A percentile compares a stretch with the other conserved stretches of the same genome.
phyloP scores from a whole-genome alignment of 2,113 vertebrate species.

The Alouatta palliata region DNA sequence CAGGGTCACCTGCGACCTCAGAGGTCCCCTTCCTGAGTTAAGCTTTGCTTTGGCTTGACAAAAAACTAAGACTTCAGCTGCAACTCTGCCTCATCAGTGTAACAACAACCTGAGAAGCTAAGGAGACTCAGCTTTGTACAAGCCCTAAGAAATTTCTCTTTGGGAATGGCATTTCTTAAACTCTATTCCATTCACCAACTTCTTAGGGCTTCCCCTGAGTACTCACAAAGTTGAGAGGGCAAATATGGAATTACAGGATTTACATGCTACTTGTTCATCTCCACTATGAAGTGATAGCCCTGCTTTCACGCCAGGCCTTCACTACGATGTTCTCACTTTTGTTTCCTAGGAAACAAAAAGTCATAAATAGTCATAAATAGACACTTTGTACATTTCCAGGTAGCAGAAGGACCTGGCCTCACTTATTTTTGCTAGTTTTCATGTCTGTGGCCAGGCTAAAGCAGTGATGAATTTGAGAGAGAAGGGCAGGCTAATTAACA shows the following conservation, averaged over 20 bases:
- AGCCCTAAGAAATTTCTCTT: neutral
- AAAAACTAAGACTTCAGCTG: neutral
- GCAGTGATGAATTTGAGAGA: neutral
- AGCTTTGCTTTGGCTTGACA: neutral
- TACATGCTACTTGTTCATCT: neutral
- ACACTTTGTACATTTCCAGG: neutral
- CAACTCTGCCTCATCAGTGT: neutral
- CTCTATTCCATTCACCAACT: neutral
- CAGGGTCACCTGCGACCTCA: neutral
- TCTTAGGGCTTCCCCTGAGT: neutral
- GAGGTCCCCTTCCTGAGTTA: neutral
- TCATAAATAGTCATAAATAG: neutral
- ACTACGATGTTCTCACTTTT: neutral
- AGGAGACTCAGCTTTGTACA: neutral
- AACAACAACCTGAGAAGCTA: neutral
- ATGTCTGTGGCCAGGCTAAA: neutral
- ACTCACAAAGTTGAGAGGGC: neutral
- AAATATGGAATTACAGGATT: neutral
- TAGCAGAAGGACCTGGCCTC: neutral
- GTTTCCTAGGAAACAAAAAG: conserved; percentile 33
- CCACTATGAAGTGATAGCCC: neutral
- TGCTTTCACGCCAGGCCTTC: neutral
- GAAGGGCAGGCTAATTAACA: neutral
- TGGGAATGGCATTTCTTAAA: neutral
- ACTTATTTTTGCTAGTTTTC: neutral